These are phyloP conservation scores for Boulengeromyrus knoepffleri DNA, from an alignment of 2,113 vertebrate species.

Conservation along the genomic window DNA sequence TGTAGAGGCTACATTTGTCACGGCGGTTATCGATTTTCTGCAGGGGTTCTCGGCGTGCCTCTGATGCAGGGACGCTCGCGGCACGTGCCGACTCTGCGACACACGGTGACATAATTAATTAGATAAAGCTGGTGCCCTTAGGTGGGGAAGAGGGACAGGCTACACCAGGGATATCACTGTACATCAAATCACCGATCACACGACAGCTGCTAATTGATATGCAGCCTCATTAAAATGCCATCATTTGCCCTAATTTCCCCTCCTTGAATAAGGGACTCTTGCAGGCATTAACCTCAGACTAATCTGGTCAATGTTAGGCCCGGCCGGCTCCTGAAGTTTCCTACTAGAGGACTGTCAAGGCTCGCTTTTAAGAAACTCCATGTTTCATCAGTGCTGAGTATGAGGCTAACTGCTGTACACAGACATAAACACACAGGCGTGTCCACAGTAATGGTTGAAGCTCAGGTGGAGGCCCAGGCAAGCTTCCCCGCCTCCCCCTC, in stretches of 20 bases:
- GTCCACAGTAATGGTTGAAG: neutral
- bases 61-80: neutral
- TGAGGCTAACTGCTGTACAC: neutral
- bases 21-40: constrained; percentile 46
- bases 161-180: neutral
- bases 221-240: neutral
- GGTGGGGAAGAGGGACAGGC: neutral
- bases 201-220: neutral
- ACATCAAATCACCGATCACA: neutral
- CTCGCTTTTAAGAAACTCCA: neutral
- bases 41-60: constrained; percentile 6
- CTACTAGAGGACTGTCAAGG: neutral
- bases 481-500: neutral
- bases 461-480: neutral
- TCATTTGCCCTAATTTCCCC: neutral
- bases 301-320: neutral
- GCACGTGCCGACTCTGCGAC: neutral
- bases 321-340: neutral
- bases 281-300: neutral
- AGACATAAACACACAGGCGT: neutral
- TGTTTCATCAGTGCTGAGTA: neutral
- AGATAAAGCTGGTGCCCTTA: neutral
- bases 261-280: neutral
- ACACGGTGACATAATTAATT: constrained; percentile 11
- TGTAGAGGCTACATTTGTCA: constrained; percentile 57